Percentiles rank a stretch among this genome's conserved stretches.
phyloP scores from a whole-genome alignment of 1,140 invertebrate species.

The Cataglyphis hispanica region DNA sequence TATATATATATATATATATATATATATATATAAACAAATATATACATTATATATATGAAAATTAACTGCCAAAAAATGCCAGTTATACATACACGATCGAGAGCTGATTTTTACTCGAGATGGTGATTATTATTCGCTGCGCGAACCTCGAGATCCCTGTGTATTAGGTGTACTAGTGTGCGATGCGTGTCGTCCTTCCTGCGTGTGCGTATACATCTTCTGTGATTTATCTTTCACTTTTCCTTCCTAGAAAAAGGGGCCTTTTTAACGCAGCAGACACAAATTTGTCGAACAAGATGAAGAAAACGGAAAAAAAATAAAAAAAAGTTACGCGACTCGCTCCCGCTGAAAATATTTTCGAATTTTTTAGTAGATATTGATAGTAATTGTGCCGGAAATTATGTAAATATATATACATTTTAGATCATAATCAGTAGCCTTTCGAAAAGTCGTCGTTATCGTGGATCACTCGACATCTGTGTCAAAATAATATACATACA shows the following conservation, averaged over 20 bases:
- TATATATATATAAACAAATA: too few species aligned
- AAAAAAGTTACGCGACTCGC: neutral
- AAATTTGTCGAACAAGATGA: slow-evolving; percentile 16
- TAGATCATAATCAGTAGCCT: neutral
- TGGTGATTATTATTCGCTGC: neutral
- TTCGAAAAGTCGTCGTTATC: slow-evolving; percentile 11
- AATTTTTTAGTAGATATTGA: neutral
- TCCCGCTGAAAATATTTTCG: neutral
- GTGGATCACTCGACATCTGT: slow-evolving; percentile 3
- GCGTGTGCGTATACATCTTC: slow-evolving; percentile 14
- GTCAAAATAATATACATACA: neutral
- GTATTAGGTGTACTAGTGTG: neutral
- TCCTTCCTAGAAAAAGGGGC: slow-evolving; percentile 55
- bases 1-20: slow-evolving; percentile 2
- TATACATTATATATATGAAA: slow-evolving; percentile 42
- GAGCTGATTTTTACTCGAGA: slow-evolving; percentile 35
- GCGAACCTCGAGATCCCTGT: neutral
- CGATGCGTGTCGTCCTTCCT: neutral
- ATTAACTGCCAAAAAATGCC: slow-evolving; percentile 79
- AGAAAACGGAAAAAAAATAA: neutral
- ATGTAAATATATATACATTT: slow-evolving; percentile 26
- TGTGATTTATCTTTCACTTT: slow-evolving; percentile 38
- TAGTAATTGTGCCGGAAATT: neutral
- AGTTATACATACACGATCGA: slow-evolving; percentile 56
- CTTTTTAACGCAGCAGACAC: slow-evolving; percentile 43